A percentile compares a stretch with the other conserved stretches of the same genome.
Conservation (phyloP, 2,888 invertebrate species). For the Zygaena filipendulae region DNA sequence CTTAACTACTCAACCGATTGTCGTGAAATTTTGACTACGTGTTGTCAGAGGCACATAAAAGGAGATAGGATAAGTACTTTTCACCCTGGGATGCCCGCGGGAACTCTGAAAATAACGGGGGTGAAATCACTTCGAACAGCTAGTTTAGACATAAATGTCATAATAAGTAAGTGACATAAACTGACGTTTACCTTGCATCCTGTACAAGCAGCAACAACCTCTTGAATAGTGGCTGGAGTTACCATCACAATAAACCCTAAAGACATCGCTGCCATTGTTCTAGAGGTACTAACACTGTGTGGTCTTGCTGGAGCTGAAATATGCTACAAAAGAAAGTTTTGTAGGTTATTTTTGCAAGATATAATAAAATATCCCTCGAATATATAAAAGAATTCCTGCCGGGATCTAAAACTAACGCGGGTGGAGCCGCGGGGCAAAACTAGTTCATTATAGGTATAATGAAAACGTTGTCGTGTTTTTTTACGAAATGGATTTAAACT, state of each 20-base stretch:
- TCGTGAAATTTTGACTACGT: no score
- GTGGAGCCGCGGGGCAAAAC: conserved; percentile 6
- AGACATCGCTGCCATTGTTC: conserved; percentile 93
- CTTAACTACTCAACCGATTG: no score
- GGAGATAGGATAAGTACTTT: no score
- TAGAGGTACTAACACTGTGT: conserved; percentile 81
- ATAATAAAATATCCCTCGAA: conserved; percentile 16
- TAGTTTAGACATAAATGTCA: conserved; percentile 9
- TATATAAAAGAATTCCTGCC: no score
- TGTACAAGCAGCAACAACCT: conserved; percentile 90
- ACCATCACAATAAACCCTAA: conserved; percentile 92
- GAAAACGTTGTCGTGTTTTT: no score
- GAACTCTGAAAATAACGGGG: no score
- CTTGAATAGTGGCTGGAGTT: conserved; percentile 91
- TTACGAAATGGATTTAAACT: no score
- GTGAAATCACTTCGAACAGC: background rate
- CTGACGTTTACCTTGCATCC: conserved; percentile 86
- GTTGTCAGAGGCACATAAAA: no score
- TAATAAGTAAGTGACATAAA: conserved; percentile 3
- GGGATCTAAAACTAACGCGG: no score
- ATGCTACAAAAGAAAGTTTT: conserved; percentile 22
- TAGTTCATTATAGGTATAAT: conserved; percentile 10
- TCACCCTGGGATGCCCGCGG: no score
- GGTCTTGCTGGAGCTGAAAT: conserved; percentile 69
- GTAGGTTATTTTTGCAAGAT: conserved; percentile 15